A percentile compares a stretch with the other conserved stretches of the same genome.
These are phyloP conservation scores for Felis chaus DNA, from an alignment of 2,113 vertebrate species.

Conservation along the genomic window DNA sequence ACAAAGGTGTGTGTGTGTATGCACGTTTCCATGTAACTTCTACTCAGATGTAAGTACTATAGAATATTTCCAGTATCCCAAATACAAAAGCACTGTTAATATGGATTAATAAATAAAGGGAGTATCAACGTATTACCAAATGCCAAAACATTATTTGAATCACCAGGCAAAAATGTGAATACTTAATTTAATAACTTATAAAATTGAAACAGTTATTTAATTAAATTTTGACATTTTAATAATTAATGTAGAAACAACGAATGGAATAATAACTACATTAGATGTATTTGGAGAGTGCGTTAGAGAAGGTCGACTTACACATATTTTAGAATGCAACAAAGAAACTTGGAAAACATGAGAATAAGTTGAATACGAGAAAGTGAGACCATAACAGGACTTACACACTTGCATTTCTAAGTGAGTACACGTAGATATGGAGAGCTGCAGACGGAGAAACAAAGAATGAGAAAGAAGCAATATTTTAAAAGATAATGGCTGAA, in stretches of 20 bases:
- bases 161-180: background rate
- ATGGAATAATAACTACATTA: background rate
- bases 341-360: background rate
- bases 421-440: background rate
- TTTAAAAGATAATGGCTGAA: background rate
- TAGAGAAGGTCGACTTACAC: background rate
- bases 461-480: background rate
- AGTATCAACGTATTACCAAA: background rate
- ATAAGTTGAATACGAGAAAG: background rate
- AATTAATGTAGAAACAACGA: background rate
- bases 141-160: background rate
- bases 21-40: too few species aligned
- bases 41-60: background rate
- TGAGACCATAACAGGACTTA: background rate
- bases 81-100: background rate
- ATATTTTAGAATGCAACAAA: background rate
- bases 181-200: background rate
- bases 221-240: background rate
- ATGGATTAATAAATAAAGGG: background rate
- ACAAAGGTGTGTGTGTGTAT: background rate
- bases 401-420: background rate
- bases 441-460: background rate
- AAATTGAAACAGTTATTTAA: background rate
- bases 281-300: background rate
- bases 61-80: background rate